Evolutionary conservation across 1,140 invertebrate genomes (phyloP).

Genomic region (Lepidotrigona ventralis): DNA sequence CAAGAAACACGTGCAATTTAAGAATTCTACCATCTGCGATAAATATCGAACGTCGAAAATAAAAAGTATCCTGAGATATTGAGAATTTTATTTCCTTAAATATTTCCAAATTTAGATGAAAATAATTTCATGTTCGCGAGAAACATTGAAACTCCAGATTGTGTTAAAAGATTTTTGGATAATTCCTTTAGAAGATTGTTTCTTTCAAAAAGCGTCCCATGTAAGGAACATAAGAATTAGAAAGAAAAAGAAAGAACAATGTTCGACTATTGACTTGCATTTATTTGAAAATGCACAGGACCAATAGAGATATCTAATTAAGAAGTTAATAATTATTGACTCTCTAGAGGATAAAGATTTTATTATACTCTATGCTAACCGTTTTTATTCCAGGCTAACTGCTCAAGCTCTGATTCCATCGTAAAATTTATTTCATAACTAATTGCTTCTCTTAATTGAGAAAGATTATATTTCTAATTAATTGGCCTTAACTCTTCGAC

Average conservation of each 20-base stretch:
- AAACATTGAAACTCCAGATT: not conserved
- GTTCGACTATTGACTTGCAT: not conserved
- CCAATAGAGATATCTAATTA: not conserved
- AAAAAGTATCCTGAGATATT: too few species aligned
- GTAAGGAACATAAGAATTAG: not conserved
- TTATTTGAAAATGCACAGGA: not conserved
- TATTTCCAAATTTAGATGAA: not conserved
- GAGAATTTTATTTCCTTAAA: not conserved
- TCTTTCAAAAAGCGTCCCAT: not conserved
- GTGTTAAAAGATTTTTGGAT: not conserved
- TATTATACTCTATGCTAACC: not conserved
- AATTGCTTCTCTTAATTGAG: conserved; percentile 1
- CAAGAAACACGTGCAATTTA: too few species aligned
- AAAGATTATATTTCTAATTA: not conserved
- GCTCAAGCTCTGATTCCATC: not conserved
- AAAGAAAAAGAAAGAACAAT: not conserved
- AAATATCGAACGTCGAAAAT: too few species aligned
- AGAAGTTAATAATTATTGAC: not conserved
- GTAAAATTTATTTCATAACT: not conserved
- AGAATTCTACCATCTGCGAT: too few species aligned
- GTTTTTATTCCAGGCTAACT: not conserved
- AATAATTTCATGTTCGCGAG: not conserved
- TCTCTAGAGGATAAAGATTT: not conserved
- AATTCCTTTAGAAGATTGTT: not conserved
- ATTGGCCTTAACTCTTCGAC: not conserved